Evolutionary conservation across 2,113 vertebrate species (phyloP), one percentile per base, ranked within the genome.

Genomic region (Panthera leo): DNA sequence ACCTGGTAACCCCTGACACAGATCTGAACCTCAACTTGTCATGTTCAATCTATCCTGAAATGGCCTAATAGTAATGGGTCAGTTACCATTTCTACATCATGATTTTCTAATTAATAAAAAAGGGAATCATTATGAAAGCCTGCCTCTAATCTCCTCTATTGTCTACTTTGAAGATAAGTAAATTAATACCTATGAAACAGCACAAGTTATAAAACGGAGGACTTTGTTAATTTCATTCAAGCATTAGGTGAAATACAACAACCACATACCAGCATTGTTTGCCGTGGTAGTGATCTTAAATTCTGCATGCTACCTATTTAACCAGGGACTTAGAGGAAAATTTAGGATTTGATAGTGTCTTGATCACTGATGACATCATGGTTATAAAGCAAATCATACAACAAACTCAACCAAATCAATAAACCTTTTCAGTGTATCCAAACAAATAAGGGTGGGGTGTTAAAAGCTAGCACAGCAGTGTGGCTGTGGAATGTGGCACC

Each of bases 101-200:
- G n/a, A 80, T 70, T 91, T 93, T 53, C 51, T 45, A 79, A n/a
- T 73, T 96, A 94, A 86, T 70, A 55, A 29, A 58, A 82, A 75
- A 48, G 42, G 53, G n/a, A 65, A 90, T 89, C 36, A 89, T 93
- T 48, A 27, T 27, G n/a, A 65, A 93, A 96, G 25, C 85, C 82
- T 67, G 14, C 29, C 39, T 86, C 61, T 86, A 29, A 55, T 61
- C 42, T 75, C 48, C 42, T 61, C 2, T 10, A 39, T 11, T 36
- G 29, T 63, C 7, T 83, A 63, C 63, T 45, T 65, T 61, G 23
- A 80, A 45, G 68, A 68, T 31, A 78, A 95, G 48, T 18, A 80
- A 78, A 89, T 42, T 68, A 68, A 45, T 58, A 68, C 27, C 27
- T 55, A 14, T 29, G 51, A 85, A 63, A 61, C 19, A 91, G 36